These are phyloP conservation scores for Patiria pectinifera DNA, from an alignment of 53 echinoderm and acorn worm genomes.

Conservation along the genomic window DNA sequence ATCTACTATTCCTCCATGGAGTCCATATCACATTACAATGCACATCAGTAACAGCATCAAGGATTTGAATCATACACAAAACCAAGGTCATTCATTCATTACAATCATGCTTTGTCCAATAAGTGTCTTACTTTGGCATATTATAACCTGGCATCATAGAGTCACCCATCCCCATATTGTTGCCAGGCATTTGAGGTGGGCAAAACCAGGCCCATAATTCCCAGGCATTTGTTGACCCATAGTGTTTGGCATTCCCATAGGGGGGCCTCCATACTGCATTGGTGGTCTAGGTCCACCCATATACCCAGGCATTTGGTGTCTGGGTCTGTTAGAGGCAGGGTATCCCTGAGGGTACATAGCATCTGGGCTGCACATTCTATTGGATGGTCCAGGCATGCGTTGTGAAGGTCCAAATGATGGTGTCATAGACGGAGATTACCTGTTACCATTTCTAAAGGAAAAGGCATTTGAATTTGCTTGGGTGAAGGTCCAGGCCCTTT, in stretches of 20 bases:
- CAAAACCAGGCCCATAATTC: slow-evolving; percentile 73
- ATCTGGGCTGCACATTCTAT: slow-evolving; percentile 79
- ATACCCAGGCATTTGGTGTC: slow-evolving; percentile 71
- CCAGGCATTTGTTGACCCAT: slow-evolving; percentile 56
- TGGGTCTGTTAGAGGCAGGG: slow-evolving; percentile 81
- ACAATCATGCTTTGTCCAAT: not conserved
- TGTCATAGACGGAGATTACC: slow-evolving; percentile 82
- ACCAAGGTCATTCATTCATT: not conserved
- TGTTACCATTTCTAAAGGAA: slow-evolving; percentile 95
- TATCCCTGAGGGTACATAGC: slow-evolving; percentile 79
- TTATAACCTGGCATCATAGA: slow-evolving; percentile 56
- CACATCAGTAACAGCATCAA: not conserved
- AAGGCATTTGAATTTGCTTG: slow-evolving; percentile 99
- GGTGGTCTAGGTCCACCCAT: slow-evolving; percentile 70
- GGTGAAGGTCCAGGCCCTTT: slow-evolving; percentile 78
- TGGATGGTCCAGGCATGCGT: slow-evolving; percentile 77
- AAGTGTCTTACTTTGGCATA: slow-evolving; percentile 43
- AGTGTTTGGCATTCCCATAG: slow-evolving; percentile 60
- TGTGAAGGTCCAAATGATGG: slow-evolving; percentile 78
- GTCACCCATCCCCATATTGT: slow-evolving; percentile 75
- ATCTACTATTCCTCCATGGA: no score
- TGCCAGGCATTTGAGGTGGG: slow-evolving; percentile 67
- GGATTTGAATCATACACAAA: not conserved
- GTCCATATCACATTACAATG: no score
- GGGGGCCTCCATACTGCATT: slow-evolving; percentile 80